Percentiles rank a stretch among this genome's conserved stretches.
These are phyloP conservation scores for Sebastes hubbsi DNA, from an alignment of 2,797 vertebrate species.

Conservation along the genomic window DNA sequence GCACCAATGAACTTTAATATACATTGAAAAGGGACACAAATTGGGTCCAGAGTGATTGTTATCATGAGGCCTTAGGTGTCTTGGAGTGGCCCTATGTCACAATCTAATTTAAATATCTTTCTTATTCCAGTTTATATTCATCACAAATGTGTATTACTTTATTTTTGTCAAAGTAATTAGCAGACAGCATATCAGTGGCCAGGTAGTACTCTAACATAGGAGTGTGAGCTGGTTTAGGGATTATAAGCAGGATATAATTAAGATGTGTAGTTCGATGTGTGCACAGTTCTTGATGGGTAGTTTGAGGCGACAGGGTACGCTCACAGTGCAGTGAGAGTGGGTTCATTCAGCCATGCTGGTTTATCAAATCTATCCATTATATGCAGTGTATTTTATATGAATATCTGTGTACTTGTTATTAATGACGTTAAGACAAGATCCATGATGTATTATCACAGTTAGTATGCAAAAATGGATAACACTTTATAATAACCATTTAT, in stretches of 20 bases:
- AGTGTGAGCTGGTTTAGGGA: background rate
- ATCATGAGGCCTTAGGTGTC: too few species aligned
- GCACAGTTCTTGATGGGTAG: background rate
- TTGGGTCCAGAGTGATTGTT: background rate
- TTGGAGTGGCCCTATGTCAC: background rate
- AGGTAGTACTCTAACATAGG: background rate
- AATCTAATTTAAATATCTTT: background rate
- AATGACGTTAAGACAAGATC: background rate
- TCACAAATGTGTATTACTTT: background rate
- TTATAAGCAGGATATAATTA: background rate
- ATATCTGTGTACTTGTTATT: background rate
- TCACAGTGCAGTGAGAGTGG: background rate
- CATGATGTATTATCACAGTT: background rate
- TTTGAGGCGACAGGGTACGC: background rate
- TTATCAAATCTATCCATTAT: background rate
- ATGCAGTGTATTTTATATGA: background rate
- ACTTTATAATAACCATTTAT: too few species aligned
- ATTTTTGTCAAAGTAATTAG: background rate
- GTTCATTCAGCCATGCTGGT: background rate
- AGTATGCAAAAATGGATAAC: background rate
- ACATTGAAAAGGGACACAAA: background rate
- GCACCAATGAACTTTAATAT: background rate
- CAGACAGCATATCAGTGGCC: background rate
- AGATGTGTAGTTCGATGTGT: background rate
- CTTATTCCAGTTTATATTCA: background rate